phyloP scores from a whole-genome alignment of 2,113 vertebrate genomes.

The Brienomyrus brachyistius region DNA sequence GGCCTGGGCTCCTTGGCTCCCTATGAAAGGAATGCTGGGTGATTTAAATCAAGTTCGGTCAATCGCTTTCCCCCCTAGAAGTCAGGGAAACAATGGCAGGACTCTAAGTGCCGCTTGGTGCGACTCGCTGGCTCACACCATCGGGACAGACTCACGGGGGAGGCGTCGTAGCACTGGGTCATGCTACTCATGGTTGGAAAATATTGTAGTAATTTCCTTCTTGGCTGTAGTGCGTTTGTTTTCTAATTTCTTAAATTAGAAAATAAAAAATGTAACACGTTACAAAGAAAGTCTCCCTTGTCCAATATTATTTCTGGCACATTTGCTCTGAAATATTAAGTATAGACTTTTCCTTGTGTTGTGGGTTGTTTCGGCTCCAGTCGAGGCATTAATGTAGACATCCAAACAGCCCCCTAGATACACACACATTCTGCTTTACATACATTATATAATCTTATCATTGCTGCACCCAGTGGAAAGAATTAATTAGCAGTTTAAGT shows the following conservation, averaged over 20 bases:
- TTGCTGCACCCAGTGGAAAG: background rate
- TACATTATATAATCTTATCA: background rate
- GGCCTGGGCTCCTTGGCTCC: slow-evolving; percentile 5
- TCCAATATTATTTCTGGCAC: background rate
- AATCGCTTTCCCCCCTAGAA: background rate
- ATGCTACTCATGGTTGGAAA: background rate
- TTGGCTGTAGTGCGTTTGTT: background rate
- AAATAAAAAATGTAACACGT: background rate
- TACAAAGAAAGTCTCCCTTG: background rate
- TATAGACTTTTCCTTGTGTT: background rate
- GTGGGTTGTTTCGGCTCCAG: background rate
- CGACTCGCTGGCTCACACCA: background rate
- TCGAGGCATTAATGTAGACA: background rate
- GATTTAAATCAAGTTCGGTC: slow-evolving; percentile 13
- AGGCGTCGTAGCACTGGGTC: background rate
- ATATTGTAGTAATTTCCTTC: background rate
- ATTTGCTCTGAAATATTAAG: background rate
- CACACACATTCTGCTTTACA: background rate
- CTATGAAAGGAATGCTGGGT: slow-evolving; percentile 14
- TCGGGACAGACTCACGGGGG: background rate
- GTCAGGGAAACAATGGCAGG: background rate
- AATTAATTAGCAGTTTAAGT: background rate
- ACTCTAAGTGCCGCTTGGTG: background rate
- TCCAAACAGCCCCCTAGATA: background rate
- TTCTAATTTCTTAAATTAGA: background rate